A percentile compares a stretch with the other conserved stretches of the same genome.
phyloP scores from a whole-genome alignment of 2,797 vertebrate genomes.

The Columba guinea region DNA sequence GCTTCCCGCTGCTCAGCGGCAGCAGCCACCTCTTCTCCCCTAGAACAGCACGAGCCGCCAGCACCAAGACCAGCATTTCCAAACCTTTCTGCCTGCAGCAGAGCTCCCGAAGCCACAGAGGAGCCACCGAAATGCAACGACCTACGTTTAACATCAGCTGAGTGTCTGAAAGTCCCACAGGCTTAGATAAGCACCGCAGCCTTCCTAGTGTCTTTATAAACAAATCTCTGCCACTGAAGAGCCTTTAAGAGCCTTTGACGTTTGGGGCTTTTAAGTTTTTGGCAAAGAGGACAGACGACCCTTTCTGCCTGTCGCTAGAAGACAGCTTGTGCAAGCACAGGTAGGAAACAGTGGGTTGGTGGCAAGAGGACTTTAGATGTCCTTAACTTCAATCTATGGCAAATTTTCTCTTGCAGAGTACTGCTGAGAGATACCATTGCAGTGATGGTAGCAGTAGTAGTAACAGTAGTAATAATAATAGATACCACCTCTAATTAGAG shows the following conservation, averaged over 20 bases:
- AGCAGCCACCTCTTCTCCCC: background rate
- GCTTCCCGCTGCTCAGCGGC: background rate
- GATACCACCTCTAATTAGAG: background rate
- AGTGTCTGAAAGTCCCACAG: background rate
- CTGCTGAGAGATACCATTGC: background rate
- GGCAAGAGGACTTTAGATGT: background rate
- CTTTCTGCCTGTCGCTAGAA: background rate
- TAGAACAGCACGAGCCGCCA: fast-evolving
- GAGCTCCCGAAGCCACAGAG: background rate
- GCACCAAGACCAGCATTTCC: fast-evolving
- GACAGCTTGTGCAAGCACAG: background rate
- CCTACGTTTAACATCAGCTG: background rate
- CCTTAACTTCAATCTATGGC: background rate
- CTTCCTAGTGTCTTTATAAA: background rate
- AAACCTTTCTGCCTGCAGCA: background rate
- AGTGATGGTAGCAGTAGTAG: background rate
- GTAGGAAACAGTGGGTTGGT: background rate
- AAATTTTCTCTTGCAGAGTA: background rate
- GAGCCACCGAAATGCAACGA: fast-evolving
- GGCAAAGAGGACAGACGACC: background rate
- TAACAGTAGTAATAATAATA: background rate
- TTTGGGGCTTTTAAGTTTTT: background rate
- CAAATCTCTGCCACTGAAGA: background rate
- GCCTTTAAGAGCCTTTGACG: background rate
- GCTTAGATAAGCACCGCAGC: background rate